These are phyloP conservation scores for Hypocryptadius cinnamomeus DNA, from an alignment of 2,113 vertebrate species.

Conservation along the genomic window DNA sequence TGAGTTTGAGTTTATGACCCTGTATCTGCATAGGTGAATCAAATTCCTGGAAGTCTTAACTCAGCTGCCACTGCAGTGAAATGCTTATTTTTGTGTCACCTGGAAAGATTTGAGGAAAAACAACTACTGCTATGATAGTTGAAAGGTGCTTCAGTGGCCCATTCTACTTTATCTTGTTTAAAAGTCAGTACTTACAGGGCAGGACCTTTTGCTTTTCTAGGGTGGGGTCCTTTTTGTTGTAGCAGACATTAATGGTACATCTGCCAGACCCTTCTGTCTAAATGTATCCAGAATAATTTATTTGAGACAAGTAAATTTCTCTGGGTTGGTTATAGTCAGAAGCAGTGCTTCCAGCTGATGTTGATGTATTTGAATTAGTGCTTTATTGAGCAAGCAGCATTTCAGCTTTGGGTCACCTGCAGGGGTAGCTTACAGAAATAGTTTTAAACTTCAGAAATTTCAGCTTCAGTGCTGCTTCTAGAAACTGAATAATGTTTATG, in stretches of 20 bases:
- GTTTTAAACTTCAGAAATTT: neutral
- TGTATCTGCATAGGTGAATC: neutral
- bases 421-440: neutral
- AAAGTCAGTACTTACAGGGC: neutral
- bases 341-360: neutral
- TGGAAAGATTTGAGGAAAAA: neutral
- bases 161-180: neutral
- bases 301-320: neutral
- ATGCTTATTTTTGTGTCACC: neutral
- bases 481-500: neutral
- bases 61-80: neutral
- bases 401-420: neutral
- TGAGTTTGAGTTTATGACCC: neutral
- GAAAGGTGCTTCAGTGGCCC: neutral
- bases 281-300: neutral
- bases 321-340: neutral
- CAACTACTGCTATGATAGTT: neutral
- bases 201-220: neutral
- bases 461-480: neutral
- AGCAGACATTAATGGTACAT: neutral
- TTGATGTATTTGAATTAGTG: neutral
- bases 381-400: neutral
- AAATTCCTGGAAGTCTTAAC: neutral
- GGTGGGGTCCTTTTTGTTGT: neutral
- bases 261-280: neutral